phyloP scores from a whole-genome alignment of 2,888 invertebrate genomes.

The Eupithecia subfuscata region DNA sequence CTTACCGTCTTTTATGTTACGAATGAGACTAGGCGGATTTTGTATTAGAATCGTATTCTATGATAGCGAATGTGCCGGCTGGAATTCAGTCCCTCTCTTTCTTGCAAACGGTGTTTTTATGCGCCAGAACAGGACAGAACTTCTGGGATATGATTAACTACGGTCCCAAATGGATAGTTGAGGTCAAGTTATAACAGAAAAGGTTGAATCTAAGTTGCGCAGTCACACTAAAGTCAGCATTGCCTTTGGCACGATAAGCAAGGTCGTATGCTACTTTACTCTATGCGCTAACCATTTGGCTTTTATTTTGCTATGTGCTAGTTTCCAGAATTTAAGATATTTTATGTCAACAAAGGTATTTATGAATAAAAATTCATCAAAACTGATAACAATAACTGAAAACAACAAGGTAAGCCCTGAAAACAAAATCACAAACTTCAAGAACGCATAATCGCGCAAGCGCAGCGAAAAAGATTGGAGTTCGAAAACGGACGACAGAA shows the following conservation, averaged over 20 bases:
- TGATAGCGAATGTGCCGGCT: neutral
- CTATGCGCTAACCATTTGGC: neutral
- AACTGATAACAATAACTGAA: neutral
- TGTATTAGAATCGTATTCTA: neutral
- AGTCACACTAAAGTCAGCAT: neutral
- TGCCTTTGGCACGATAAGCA: slow-evolving; percentile 4
- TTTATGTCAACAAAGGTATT: neutral
- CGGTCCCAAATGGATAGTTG: slow-evolving; percentile 1
- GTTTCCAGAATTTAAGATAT: neutral
- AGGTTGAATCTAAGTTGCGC: slow-evolving; percentile 3
- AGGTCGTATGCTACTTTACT: neutral
- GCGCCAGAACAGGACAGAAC: neutral
- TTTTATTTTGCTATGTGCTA: neutral
- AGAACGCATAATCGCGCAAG: neutral
- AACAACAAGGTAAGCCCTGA: neutral
- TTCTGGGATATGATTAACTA: slow-evolving; percentile 2
- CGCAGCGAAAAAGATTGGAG: neutral
- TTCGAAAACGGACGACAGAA: neutral
- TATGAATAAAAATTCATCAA: neutral
- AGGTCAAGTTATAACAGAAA: neutral
- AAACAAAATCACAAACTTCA: neutral
- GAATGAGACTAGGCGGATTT: neutral
- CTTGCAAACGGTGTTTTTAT: neutral
- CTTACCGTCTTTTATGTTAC: neutral
- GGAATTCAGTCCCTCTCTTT: neutral